Percentiles rank a stretch among this genome's conserved stretches.
Conservation (phyloP, 2,888 invertebrate species). For the Crossocerus cetratus region DNA sequence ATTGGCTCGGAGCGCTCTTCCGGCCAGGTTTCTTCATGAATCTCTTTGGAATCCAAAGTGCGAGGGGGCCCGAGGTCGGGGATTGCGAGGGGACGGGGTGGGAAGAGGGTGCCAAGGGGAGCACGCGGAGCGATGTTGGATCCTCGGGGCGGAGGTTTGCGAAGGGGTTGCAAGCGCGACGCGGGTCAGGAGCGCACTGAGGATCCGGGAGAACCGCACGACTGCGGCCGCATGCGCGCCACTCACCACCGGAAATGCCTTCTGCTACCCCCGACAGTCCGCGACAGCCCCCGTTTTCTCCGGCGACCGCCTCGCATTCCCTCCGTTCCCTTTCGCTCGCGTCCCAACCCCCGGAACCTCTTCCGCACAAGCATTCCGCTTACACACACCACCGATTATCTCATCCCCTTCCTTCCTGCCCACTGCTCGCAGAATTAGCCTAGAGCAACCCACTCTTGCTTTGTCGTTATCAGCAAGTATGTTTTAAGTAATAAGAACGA, state of each 20-base stretch:
- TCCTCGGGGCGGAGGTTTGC: slow-evolving; percentile 40
- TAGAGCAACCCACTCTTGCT: no score
- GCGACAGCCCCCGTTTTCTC: neutral
- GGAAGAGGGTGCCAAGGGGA: no score
- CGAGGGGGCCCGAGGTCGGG: no score
- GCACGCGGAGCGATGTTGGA: slow-evolving; percentile 13
- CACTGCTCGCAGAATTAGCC: neutral
- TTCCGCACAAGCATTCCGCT: no score
- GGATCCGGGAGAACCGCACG: slow-evolving; percentile 68
- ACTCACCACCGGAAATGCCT: slow-evolving; percentile 26
- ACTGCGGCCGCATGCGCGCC: slow-evolving; percentile 67
- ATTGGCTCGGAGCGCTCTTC: neutral
- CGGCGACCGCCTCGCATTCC: slow-evolving; percentile 1
- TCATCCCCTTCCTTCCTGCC: neutral
- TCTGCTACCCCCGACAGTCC: neutral
- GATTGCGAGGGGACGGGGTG: no score
- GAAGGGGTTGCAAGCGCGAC: slow-evolving; percentile 61
- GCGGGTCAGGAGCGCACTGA: slow-evolving; percentile 72
- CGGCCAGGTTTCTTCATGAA: neutral
- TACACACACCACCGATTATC: neutral
- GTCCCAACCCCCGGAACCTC: neutral
- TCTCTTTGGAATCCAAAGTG: neutral
- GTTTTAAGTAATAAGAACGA: no score
- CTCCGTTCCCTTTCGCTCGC: neutral
- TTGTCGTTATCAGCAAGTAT: no score